phyloP scores from a whole-genome alignment of 2,888 invertebrate genomes.

The Melinopterus prodromus region DNA sequence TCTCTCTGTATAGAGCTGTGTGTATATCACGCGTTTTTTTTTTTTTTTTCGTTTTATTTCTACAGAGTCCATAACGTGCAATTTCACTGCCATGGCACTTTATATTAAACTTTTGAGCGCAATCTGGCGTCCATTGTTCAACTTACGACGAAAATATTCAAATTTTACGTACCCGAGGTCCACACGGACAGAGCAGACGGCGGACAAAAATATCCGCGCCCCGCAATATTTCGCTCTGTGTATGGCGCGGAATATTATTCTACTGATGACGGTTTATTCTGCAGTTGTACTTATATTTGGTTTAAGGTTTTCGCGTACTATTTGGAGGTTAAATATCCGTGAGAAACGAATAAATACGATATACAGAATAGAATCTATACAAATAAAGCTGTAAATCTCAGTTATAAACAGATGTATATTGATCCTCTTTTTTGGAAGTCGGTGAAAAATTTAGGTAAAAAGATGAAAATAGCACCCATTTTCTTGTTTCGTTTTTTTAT shows the following conservation, averaged over 20 bases:
- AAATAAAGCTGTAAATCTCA: too few species aligned
- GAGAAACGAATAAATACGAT: too few species aligned
- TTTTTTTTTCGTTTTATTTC: background rate
- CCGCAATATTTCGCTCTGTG: background rate
- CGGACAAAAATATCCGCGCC: background rate
- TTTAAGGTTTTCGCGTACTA: background rate
- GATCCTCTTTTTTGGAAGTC: too few species aligned
- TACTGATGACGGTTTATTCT: background rate
- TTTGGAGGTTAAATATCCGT: too few species aligned
- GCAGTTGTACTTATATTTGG: background rate
- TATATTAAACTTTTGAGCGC: conserved; percentile 26
- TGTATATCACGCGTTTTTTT: background rate
- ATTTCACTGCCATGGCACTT: background rate
- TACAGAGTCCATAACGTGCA: background rate
- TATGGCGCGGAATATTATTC: background rate
- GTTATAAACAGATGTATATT: too few species aligned
- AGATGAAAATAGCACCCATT: too few species aligned
- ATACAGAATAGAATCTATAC: too few species aligned
- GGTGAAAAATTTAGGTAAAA: too few species aligned
- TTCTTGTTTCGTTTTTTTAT: too few species aligned
- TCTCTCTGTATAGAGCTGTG: background rate
- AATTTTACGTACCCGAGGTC: conserved; percentile 8
- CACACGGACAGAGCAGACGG: background rate
- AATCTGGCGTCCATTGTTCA: conserved; percentile 25
- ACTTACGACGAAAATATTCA: conserved; percentile 24